Evolutionary conservation across 2,113 vertebrate species (phyloP).

Genomic region (Charadrius vociferus): DNA sequence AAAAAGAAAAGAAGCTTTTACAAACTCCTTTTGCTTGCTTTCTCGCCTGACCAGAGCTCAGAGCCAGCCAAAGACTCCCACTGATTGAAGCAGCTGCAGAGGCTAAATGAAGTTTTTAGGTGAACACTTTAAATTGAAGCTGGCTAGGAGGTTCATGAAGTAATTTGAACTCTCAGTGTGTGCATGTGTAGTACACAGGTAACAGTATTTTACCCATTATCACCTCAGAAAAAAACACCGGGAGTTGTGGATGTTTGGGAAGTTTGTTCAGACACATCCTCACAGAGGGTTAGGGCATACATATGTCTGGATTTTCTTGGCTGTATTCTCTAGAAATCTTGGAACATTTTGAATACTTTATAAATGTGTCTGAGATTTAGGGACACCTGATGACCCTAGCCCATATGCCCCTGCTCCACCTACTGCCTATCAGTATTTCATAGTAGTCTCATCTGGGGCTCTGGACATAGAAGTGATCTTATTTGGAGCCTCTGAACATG

Average conservation of each 20-base stretch:
- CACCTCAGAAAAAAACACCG: neutral
- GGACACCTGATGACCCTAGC: neutral
- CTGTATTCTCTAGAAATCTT: neutral
- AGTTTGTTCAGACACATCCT: neutral
- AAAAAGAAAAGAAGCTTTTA: neutral
- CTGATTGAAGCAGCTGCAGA: neutral
- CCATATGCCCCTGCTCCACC: neutral
- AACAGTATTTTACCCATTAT: constrained; percentile 14
- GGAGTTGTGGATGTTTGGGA: neutral
- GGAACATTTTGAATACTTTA: neutral
- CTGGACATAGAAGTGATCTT: neutral
- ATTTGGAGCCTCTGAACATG: neutral
- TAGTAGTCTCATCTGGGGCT: neutral
- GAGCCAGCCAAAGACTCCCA: neutral
- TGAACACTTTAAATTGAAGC: constrained; percentile 64
- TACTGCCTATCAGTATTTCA: constrained; percentile 10
- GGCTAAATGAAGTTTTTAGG: constrained; percentile 47
- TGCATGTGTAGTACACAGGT: neutral
- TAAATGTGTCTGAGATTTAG: constrained; percentile 12
- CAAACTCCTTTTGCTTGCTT: neutral
- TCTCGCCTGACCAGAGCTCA: neutral
- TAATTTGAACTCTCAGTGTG: constrained; percentile 60
- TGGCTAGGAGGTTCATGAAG: constrained; percentile 53
- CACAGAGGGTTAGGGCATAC: neutral
- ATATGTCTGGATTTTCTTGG: neutral